Conservation (phyloP, 2,888 invertebrate genomes). For the Gymnocheta viridis region DNA sequence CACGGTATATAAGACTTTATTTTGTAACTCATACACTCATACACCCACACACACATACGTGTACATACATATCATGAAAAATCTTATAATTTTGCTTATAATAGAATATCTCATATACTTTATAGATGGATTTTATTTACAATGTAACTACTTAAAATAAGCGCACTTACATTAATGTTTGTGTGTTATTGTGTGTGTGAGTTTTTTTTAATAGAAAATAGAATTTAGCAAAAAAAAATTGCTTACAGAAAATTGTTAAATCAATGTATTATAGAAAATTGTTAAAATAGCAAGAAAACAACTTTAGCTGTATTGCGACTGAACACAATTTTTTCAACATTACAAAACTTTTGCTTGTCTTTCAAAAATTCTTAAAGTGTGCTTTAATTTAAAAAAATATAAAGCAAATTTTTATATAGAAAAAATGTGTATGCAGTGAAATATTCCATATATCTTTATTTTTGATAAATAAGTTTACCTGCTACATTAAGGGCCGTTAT, state of each 20-base stretch:
- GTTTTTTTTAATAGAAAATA: conserved; percentile 7
- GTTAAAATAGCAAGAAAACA: not conserved
- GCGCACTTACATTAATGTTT: too few relatives aligned
- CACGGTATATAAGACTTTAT: conserved; percentile 17
- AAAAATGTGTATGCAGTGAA: too few relatives aligned
- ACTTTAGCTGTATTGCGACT: not conserved
- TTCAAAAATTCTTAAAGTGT: too few relatives aligned
- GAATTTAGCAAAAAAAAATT: not conserved
- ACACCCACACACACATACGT: not conserved
- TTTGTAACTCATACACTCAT: not conserved
- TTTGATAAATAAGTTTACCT: too few relatives aligned
- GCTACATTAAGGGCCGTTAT: too few relatives aligned
- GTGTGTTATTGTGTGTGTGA: not conserved
- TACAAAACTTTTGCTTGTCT: not conserved
- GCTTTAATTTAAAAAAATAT: not conserved
- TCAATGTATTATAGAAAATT: conserved; percentile 21
- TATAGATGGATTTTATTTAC: conserved; percentile 17
- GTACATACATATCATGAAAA: not conserved
- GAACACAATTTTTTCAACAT: not conserved
- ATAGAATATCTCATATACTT: conserved; percentile 38
- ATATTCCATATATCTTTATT: too few relatives aligned
- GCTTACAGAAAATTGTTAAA: conserved; percentile 12
- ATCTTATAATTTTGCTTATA: conserved; percentile 53
- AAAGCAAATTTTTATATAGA: too few relatives aligned
- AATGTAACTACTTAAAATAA: not conserved